phyloP scores from a whole-genome alignment of 2,113 vertebrate species.

The Mesitornis unicolor region DNA sequence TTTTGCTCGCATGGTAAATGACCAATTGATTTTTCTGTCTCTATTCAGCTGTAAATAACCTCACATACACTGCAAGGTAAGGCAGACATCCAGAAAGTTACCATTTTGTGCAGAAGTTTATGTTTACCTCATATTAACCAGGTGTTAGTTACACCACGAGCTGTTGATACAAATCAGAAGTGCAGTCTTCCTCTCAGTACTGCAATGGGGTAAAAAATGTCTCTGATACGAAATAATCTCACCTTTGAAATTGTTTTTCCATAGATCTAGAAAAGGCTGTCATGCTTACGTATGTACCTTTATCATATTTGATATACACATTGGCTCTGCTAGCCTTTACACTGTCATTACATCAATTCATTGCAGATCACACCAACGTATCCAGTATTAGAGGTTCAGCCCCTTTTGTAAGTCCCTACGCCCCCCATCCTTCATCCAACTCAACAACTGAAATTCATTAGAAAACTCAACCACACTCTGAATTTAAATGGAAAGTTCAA shows the following conservation, averaged over 20 bases:
- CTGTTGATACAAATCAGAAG: neutral
- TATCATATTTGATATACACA: neutral
- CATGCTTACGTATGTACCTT: neutral
- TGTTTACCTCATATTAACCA: neutral
- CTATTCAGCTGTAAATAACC: neutral
- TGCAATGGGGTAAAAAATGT: neutral
- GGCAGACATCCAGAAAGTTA: neutral
- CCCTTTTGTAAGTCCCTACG: neutral
- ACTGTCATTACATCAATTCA: neutral
- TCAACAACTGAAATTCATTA: neutral
- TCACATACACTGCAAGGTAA: neutral
- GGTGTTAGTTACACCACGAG: neutral
- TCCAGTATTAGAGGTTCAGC: neutral
- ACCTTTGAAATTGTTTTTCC: neutral
- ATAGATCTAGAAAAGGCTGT: neutral
- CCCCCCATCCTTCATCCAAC: neutral
- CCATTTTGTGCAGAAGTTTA: neutral
- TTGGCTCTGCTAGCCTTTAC: neutral
- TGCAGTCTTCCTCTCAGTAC: neutral
- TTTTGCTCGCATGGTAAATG: neutral
- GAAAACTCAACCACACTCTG: neutral
- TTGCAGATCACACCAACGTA: neutral
- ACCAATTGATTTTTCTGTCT: conserved; percentile 6
- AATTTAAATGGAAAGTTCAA: neutral
- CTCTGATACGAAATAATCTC: neutral